These are phyloP conservation scores for Apamea sordens DNA, from an alignment of 2,888 invertebrate species.

Conservation along the genomic window DNA sequence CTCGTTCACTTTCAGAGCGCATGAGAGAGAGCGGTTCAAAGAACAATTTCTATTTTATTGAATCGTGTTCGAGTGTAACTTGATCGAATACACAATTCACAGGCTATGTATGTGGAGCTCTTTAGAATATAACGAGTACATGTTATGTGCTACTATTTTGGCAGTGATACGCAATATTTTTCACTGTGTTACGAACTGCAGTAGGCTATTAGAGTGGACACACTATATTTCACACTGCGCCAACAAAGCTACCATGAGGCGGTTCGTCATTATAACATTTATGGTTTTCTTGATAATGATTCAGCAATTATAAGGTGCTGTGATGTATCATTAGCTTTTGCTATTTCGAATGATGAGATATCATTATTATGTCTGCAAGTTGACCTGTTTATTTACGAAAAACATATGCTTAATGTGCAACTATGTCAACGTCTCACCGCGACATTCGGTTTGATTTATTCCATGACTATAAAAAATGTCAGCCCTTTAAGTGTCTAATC, in stretches of 20 bases:
- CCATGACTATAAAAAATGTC: constrained; percentile 2
- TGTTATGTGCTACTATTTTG: constrained; percentile 62
- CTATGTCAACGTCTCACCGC: background rate
- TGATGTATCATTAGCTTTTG: background rate
- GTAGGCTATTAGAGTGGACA: constrained; percentile 65
- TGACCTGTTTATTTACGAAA: background rate
- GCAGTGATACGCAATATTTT: constrained; percentile 71
- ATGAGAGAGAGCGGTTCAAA: too few species aligned
- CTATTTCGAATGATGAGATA: background rate
- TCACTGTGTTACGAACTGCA: constrained; percentile 69
- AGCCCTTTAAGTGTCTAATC: background rate
- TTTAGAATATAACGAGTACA: background rate
- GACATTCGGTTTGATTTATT: constrained; percentile 21
- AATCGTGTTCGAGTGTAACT: too few species aligned
- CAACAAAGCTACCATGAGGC: constrained; percentile 66
- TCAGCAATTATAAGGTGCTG: background rate
- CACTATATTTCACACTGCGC: constrained; percentile 73
- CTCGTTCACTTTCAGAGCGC: too few species aligned
- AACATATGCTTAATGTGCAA: background rate
- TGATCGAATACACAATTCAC: background rate
- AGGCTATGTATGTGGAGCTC: background rate
- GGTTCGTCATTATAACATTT: background rate
- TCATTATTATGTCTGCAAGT: background rate
- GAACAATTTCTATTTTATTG: background rate
- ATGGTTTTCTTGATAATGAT: constrained; percentile 2